phyloP scores from a whole-genome alignment of 1,140 invertebrate genomes.

The Diuraphis noxia region DNA sequence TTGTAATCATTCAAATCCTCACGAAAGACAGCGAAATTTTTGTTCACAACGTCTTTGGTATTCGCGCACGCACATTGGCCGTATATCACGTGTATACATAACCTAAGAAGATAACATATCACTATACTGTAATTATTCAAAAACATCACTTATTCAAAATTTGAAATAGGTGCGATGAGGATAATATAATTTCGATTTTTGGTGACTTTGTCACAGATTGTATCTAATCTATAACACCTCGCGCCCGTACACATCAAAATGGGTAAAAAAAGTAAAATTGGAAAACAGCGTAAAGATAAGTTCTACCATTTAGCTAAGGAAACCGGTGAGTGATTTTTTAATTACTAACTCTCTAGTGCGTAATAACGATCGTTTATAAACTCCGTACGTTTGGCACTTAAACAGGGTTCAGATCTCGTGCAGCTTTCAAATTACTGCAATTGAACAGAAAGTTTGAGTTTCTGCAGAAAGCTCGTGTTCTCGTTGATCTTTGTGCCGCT shows the following conservation, averaged over 20 bases:
- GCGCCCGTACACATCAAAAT: slow-evolving; percentile 63
- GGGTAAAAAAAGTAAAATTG: slow-evolving; percentile 96
- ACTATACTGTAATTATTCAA: not conserved
- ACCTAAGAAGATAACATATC: slow-evolving; percentile 40
- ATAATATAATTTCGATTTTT: not conserved
- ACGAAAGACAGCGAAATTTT: not conserved
- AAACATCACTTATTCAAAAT: not conserved
- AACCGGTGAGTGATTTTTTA: slow-evolving; percentile 72
- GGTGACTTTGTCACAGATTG: not conserved
- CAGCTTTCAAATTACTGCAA: slow-evolving; percentile 98
- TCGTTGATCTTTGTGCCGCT: slow-evolving; percentile 97
- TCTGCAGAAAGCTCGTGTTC: slow-evolving; percentile 91
- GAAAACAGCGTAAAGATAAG: slow-evolving; percentile 97
- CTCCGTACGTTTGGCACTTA: not conserved
- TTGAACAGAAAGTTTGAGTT: slow-evolving; percentile 97
- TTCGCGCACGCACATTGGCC: not conserved
- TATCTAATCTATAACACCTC: not conserved
- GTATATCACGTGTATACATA: not conserved
- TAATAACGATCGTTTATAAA: not conserved
- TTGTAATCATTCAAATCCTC: not conserved
- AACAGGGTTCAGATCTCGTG: slow-evolving; percentile 90
- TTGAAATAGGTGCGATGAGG: not conserved
- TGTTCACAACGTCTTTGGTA: not conserved
- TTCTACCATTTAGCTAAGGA: slow-evolving; percentile 99
- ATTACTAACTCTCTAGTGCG: not conserved